These are phyloP conservation scores for Agrochola macilenta DNA, from an alignment of 2,888 invertebrate species.

Conservation along the genomic window DNA sequence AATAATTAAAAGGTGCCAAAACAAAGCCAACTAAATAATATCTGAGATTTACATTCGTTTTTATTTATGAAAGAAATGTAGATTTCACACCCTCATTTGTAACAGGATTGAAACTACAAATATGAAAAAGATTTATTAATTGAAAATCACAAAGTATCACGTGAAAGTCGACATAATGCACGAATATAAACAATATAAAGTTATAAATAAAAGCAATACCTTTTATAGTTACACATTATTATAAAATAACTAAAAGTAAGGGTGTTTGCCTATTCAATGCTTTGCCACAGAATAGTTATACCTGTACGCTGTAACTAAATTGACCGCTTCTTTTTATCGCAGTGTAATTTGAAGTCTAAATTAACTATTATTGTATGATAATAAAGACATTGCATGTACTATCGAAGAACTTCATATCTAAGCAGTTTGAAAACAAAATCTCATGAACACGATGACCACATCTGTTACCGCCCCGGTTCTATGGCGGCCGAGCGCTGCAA, in stretches of 20 bases:
- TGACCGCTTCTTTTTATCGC: too few relatives aligned
- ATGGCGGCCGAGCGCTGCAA: too few relatives aligned
- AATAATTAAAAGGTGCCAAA: not conserved
- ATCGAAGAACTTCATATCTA: too few relatives aligned
- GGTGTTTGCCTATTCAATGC: not conserved
- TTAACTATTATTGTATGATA: not conserved
- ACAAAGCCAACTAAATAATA: too few relatives aligned
- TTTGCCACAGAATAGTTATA: not conserved
- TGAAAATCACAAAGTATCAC: conserved; percentile 62
- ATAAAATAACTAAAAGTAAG: not conserved
- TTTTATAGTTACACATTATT: not conserved
- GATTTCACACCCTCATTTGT: not conserved
- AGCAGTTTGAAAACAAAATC: too few relatives aligned
- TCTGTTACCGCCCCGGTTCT: too few relatives aligned
- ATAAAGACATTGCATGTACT: not conserved
- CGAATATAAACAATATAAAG: conserved; percentile 2
- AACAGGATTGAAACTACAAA: conserved; percentile 9
- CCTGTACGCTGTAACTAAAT: not conserved
- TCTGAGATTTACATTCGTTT: not conserved
- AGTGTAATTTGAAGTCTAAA: not conserved
- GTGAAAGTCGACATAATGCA: conserved; percentile 38
- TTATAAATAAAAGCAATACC: not conserved
- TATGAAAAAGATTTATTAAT: conserved; percentile 39
- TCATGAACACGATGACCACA: too few relatives aligned
- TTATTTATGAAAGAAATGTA: not conserved